Evolutionary conservation across 2,113 vertebrate genomes (phyloP).

Genomic region (Petrocephalus zakoni): DNA sequence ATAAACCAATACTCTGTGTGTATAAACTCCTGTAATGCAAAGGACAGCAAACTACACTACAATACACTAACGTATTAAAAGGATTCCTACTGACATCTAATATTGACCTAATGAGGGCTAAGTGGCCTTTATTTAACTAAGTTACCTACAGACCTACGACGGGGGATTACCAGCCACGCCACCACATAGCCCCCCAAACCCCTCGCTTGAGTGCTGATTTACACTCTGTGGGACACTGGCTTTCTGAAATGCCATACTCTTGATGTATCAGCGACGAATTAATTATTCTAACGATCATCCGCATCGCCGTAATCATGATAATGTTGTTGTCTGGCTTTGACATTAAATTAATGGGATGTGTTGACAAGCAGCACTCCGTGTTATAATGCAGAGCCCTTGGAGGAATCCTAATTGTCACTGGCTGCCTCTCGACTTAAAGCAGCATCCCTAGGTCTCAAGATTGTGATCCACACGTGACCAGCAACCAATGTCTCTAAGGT

Average conservation of each 20-base stretch:
- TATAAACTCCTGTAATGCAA: background rate
- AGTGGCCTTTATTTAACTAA: background rate
- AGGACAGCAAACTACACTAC: background rate
- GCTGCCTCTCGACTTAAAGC: background rate
- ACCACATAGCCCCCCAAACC: background rate
- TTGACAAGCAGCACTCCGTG: constrained; percentile 23
- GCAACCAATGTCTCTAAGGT: no score
- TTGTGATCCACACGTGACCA: background rate
- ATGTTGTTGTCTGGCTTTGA: constrained; percentile 50
- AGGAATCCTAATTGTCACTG: constrained; percentile 23
- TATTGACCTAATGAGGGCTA: background rate
- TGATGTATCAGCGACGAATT: background rate
- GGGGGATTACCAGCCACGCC: background rate
- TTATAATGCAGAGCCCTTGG: background rate
- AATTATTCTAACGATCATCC: constrained; percentile 38
- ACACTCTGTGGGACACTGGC: background rate
- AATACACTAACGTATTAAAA: background rate
- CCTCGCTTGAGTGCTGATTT: background rate
- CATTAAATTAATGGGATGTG: constrained; percentile 42
- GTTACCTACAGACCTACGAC: background rate
- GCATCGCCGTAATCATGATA: constrained; percentile 51
- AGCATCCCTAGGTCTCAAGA: background rate
- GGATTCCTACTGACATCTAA: background rate
- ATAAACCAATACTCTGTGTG: background rate
- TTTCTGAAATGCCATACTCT: background rate